Evolutionary conservation across 37 sponge, comb jelly and placozoan genomes (phyloP), one percentile per base, ranked within the genome.

Genomic region (Crambe crambe): DNA sequence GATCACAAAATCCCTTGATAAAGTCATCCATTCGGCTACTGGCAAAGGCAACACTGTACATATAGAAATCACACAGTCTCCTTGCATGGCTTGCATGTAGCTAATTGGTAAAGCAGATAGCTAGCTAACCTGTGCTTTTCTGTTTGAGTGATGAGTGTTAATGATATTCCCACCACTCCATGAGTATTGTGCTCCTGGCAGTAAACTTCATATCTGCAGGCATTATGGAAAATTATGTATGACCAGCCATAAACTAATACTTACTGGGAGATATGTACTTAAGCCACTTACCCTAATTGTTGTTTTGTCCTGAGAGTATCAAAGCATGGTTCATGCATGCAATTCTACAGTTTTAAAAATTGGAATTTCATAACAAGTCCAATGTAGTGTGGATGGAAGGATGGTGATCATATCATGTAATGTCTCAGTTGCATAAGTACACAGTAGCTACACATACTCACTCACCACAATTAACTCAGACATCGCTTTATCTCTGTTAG

Each of bases 251-350:
- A n/a, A n/a, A n/a, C n/a, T n/a, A n/a, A n/a, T n/a, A n/a, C n/a
- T n/a, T n/a, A n/a, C n/a, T n/a, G n/a, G n/a, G n/a, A n/a, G n/a
- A n/a, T n/a, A n/a, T n/a, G n/a, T n/a, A n/a, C n/a, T n/a, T n/a
- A n/a, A n/a, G n/a, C 1, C 4, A 37, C 81, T 68, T 72, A 92
- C 93, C 93, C 93, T 23, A 92, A 61, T 34, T 92, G 93, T 35
- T 85, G 42, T 64, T 92, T 87, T 37, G 93, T 92, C 62, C 93
- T 84, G 66, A 92, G 75, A 2, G n/a, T 26, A 68, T 92, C 89
- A 89, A 88, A 92, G n/a, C 85, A 84, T 20, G 89, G 89, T 68
- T 92, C 93, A 1, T 84, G 47, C 83, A 92, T 79, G 56, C 80
- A 85, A 15, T 47, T 47, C 51, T 47, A 15, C 51, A 15, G 51